Conservation (phyloP, 2,113 vertebrate genomes). For the Candoia aspera region DNA sequence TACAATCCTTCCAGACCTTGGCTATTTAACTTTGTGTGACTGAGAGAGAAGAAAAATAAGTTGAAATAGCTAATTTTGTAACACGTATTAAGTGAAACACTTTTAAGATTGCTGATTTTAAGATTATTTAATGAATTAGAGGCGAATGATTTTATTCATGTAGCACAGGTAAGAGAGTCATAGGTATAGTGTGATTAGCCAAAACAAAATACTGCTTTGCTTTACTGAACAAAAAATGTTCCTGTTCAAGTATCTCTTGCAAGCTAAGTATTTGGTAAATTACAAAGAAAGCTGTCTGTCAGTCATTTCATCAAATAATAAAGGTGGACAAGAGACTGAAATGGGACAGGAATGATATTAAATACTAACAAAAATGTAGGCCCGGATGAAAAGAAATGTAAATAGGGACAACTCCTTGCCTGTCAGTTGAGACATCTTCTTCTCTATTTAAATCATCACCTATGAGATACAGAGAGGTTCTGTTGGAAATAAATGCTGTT, state of each 20-base stretch:
- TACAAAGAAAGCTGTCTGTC: not conserved
- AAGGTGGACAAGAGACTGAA: slow-evolving; percentile 5
- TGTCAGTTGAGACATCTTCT: not conserved
- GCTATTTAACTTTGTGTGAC: slow-evolving; percentile 36
- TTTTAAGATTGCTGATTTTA: slow-evolving; percentile 38
- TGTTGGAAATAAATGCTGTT: not conserved
- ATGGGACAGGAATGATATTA: not conserved
- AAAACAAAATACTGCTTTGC: not conserved
- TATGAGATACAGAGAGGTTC: not conserved
- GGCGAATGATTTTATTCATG: not conserved
- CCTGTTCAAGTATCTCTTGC: not conserved
- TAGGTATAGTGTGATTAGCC: not conserved
- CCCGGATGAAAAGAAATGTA: not conserved
- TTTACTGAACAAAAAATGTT: slow-evolving; percentile 3
- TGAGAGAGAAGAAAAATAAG: slow-evolving; percentile 26
- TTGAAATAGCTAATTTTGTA: slow-evolving; percentile 44
- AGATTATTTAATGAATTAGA: slow-evolving; percentile 26
- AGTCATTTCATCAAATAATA: not conserved
- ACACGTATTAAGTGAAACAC: slow-evolving; percentile 37
- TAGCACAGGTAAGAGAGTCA: not conserved
- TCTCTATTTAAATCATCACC: not conserved
- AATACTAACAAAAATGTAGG: not conserved
- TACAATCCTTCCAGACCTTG: slow-evolving; percentile 32
- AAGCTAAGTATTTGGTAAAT: not conserved
- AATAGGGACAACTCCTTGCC: not conserved